phyloP scores from a whole-genome alignment of 2,888 invertebrate species.

The Neocrepidodera transversa region DNA sequence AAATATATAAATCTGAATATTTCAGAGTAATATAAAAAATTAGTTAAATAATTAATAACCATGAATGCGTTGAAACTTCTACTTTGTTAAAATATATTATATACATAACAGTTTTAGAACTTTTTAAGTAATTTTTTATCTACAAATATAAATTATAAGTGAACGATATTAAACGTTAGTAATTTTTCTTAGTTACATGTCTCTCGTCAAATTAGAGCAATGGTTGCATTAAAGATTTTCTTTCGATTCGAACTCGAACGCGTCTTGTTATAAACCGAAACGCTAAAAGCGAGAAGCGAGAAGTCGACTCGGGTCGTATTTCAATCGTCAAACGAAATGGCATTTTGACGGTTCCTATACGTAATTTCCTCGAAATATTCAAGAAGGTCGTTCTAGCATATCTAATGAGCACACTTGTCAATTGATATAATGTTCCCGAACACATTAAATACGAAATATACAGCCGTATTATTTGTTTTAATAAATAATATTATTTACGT shows the following conservation, averaged over 20 bases:
- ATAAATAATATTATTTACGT: constrained; percentile 26
- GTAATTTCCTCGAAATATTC: constrained; percentile 24
- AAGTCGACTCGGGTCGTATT: constrained; percentile 10
- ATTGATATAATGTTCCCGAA: constrained; percentile 33
- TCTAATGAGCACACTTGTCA: constrained; percentile 28
- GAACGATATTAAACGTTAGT: not conserved
- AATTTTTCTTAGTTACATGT: constrained; percentile 7
- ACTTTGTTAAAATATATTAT: too few relatives aligned
- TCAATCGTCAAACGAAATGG: constrained; percentile 19
- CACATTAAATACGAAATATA: constrained; percentile 30
- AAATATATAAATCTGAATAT: too few relatives aligned
- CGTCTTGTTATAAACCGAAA: not conserved
- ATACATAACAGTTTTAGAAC: not conserved
- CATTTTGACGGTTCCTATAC: constrained; percentile 22
- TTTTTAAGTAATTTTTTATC: too few relatives aligned
- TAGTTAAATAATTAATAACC: too few relatives aligned
- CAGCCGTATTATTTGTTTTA: constrained; percentile 21
- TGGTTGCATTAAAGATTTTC: not conserved
- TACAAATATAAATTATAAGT: too few relatives aligned
- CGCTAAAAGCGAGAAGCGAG: too few relatives aligned
- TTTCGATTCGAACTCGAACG: not conserved
- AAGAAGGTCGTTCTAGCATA: constrained; percentile 21
- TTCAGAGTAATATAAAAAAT: too few relatives aligned
- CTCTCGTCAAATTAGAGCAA: constrained; percentile 11
- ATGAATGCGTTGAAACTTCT: too few relatives aligned